These are phyloP conservation scores for Bathynomus jamesi DNA, from an alignment of 1,140 invertebrate genomes.

Conservation along the genomic window DNA sequence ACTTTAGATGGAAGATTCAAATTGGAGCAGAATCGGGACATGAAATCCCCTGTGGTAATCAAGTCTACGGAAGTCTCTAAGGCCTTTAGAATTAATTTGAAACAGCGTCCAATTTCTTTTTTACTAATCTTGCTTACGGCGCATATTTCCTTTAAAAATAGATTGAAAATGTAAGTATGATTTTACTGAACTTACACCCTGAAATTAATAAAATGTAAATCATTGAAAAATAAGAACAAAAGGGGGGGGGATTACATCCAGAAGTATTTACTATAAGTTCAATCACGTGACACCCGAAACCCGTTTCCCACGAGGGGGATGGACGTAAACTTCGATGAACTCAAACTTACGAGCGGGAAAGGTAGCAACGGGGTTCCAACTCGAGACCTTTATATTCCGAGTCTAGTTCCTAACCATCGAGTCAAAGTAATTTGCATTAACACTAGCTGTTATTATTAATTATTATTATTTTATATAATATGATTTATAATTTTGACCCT, in stretches of 20 bases:
- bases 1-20: slow-evolving; percentile 78
- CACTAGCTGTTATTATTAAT: background rate
- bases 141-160: slow-evolving; percentile 70
- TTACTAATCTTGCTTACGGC: slow-evolving; percentile 97
- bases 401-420: too few species aligned
- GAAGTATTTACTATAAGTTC: too few species aligned
- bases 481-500: background rate
- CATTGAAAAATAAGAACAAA: too few species aligned
- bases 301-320: too few species aligned
- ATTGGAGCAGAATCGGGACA: slow-evolving; percentile 85
- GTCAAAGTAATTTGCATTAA: background rate
- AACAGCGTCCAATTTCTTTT: slow-evolving; percentile 97
- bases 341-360: too few species aligned
- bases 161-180: background rate
- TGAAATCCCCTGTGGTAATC: slow-evolving; percentile 97
- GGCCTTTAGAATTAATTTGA: slow-evolving; percentile 87
- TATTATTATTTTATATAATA: background rate
- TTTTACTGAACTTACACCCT: too few species aligned
- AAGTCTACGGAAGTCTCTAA: slow-evolving; percentile 90
- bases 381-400: too few species aligned
- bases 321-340: too few species aligned
- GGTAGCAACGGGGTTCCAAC: too few species aligned
- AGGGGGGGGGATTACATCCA: too few species aligned
- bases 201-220: too few species aligned
- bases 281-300: too few species aligned